These are phyloP conservation scores for Aphaenogaster ashmeadi DNA, from an alignment of 1,140 invertebrate species.

Conservation along the genomic window DNA sequence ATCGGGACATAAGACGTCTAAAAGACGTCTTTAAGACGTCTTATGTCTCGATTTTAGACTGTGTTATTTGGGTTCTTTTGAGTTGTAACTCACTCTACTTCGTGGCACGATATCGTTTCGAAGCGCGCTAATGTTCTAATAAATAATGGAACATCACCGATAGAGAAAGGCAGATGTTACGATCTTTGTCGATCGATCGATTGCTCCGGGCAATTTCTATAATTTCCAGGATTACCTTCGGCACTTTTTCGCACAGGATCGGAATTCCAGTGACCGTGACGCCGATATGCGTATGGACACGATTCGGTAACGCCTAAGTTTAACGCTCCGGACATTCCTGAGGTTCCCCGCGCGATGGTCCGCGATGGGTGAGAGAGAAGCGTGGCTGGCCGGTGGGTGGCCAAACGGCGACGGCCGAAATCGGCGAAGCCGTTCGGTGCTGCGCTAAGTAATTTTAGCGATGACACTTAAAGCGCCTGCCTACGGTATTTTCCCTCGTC, in stretches of 20 bases:
- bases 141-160: not conserved
- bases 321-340: constrained; percentile 71
- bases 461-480: constrained; percentile 74
- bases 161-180: not conserved
- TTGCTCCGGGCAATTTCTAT: not conserved
- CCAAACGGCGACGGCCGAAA: constrained; percentile 54
- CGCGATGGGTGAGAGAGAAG: constrained; percentile 59
- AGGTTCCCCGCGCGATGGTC: constrained; percentile 50
- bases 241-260: constrained; percentile 1
- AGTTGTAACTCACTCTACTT: not conserved
- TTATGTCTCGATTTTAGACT: too few species aligned
- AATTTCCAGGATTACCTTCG: not conserved
- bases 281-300: constrained; percentile 39
- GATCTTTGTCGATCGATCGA: not conserved
- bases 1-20: too few species aligned
- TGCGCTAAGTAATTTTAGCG: constrained; percentile 79
- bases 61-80: not conserved
- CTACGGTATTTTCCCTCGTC: constrained; percentile 45
- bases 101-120: not conserved
- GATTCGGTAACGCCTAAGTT: constrained; percentile 75
- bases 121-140: not conserved
- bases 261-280: constrained; percentile 65
- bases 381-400: constrained; percentile 67
- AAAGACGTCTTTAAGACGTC: too few species aligned
- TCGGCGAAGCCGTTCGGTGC: constrained; percentile 44